A percentile compares a stretch with the other conserved stretches of the same genome.
Conservation (phyloP, 2,888 invertebrate species). For the Pilophorus perplexus region DNA sequence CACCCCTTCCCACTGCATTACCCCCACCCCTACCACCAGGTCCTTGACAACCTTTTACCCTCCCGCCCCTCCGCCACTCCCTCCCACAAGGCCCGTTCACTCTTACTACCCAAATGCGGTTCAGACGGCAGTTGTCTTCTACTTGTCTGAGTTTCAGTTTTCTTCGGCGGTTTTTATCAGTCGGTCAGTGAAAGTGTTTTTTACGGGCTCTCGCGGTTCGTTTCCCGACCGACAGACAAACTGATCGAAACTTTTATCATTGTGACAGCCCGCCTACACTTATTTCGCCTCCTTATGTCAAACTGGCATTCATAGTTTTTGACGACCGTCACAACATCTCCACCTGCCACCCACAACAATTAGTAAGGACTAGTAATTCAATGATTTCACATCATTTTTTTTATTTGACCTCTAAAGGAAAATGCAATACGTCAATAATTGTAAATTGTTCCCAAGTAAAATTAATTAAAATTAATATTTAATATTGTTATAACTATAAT, state of each 20-base stretch:
- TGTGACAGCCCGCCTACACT: not conserved
- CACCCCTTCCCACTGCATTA: not conserved
- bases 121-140: slow-evolving; percentile 27
- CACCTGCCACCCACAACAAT: not conserved
- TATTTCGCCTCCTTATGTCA: slow-evolving; percentile 6
- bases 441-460: too few species aligned
- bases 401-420: too few species aligned
- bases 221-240: slow-evolving; percentile 2
- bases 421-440: too few species aligned
- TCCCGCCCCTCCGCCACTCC: not conserved
- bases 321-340: not conserved
- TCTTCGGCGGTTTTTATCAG: slow-evolving; percentile 17
- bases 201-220: not conserved
- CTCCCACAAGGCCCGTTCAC: not conserved
- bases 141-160: slow-evolving; percentile 28
- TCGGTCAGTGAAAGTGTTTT: slow-evolving; percentile 32
- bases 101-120: slow-evolving; percentile 25
- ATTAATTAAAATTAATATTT: too few species aligned
- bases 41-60: slow-evolving; percentile 11
- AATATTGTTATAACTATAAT: too few species aligned
- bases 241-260: not conserved
- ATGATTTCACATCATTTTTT: too few species aligned
- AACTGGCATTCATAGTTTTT: not conserved
- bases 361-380: not conserved
- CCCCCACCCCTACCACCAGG: not conserved